A percentile compares a stretch with the other conserved stretches of the same genome.
Evolutionary conservation across 1,140 invertebrate species (phyloP).

Genomic region (Atta cephalotes): DNA sequence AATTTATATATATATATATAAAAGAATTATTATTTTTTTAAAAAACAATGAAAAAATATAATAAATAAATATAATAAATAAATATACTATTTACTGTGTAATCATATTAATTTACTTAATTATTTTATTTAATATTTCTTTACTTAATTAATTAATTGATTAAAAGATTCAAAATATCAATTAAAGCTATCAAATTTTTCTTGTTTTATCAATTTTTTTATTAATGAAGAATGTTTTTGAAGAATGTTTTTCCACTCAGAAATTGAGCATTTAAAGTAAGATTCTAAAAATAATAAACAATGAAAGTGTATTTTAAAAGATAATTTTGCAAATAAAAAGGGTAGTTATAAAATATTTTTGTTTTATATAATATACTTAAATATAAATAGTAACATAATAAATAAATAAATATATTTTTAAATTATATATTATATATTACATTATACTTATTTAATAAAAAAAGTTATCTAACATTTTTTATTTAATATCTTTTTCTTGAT

Average conservation of each 20-base stretch:
- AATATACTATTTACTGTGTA: not conserved
- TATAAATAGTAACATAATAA: too few relatives aligned
- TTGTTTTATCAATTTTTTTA: not conserved
- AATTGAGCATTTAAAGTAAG: not conserved
- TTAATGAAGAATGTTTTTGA: not conserved
- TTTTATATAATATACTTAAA: constrained; percentile 17
- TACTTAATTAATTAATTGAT: not conserved
- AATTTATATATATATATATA: not conserved
- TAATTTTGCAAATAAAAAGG: not conserved
- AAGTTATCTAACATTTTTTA: not conserved
- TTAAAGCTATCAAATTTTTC: not conserved
- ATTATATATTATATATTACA: not conserved
- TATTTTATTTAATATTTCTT: not conserved
- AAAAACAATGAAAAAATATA: not conserved
- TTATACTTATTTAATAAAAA: not conserved
- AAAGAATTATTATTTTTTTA: not conserved
- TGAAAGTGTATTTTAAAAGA: not conserved
- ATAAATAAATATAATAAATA: not conserved
- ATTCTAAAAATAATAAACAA: not conserved
- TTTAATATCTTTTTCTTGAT: not conserved
- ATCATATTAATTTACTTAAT: not conserved
- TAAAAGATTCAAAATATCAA: not conserved
- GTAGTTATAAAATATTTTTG: not conserved
- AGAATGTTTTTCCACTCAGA: not conserved
- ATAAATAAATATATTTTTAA: not conserved